Evolutionary conservation across 2,888 invertebrate species (phyloP), one percentile per base, ranked within the genome.

Genomic region (Camponotus fellah): DNA sequence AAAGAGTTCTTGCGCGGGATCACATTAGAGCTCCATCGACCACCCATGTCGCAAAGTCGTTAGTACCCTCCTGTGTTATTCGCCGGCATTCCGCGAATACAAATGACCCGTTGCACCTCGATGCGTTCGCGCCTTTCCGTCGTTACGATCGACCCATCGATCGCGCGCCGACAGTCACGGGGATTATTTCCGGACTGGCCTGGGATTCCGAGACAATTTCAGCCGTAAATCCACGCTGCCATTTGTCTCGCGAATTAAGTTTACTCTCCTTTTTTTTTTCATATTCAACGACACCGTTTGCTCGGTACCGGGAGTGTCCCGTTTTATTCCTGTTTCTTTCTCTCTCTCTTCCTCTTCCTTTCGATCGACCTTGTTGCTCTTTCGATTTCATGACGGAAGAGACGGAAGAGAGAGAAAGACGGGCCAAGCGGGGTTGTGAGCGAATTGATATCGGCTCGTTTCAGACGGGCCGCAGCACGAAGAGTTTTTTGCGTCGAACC

Each of bases 191-290:
- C 65, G 17, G 26, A 26, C 43, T 69, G 77, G 68, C 82, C 46
- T 21, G 81, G 84, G 87, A 87, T 75, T 62, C 56, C 66, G 77
- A 69, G 75, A 89, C 88, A 89, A 89, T 89, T 89, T 85, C 81
- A 40, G 68, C 9, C 62, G 60, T 60, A 89, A 87, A 89, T 87
- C 88, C 87, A 64, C 77, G 81, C 68, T 77, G 82, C 79, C 86
- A 83, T 90, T 90, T 90, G 84, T 90, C 83, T 83, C 89, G 84
- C 80, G 83, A 86, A 89, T 88, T 88, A 89, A 88, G 80, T 90
- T 86, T 84, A 80, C 87, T 87, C 66, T 83, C 62, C 65, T 88
- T 87, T 86, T 87, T 86, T 87, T 86, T 77, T 65, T 68, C 77
- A 83, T 85, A 85, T 86, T 86, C 86, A 72, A 83, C 65, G 74